Evolutionary conservation across 2,888 invertebrate species (phyloP), one percentile per base, ranked within the genome.

Genomic region (Platerodrilus igneus): DNA sequence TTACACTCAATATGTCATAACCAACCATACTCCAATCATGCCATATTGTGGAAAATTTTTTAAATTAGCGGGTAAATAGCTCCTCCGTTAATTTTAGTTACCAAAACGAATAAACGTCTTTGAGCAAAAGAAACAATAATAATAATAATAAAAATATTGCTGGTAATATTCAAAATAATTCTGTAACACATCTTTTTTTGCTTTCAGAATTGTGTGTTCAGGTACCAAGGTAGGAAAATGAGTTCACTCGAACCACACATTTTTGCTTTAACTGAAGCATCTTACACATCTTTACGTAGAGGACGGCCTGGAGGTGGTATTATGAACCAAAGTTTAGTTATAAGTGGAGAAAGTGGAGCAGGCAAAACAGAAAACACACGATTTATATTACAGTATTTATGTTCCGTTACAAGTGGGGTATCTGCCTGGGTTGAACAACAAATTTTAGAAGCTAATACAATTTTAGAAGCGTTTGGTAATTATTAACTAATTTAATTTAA

Each of bases 391-490:
- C 91, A 92, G 68, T 93, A 92, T 69, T 72, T 93, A 34, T 93
- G 92, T 68, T 86, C 90, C 8, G 89, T 92, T 4, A 76, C 75
- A 36, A 82, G 81, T 53, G 82, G 84, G 56, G 83, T 83, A 19
- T 83, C 83, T 43, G 86, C 91, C 1, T 93, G 92, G 92, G 88
- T 92, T n/a, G 91, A 93, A 62, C 91, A 93, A 64, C 92, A 93
- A 72, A 93, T 93, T 55, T 75, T 93, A 14, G 93, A 93, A 67
- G 92, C 92, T 4, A 92, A 93, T 64, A 92, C 91, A 8, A 90
- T 93, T 50, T 72, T 93, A 28, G 92, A 93, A 71, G 90, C 92
- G 20, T 93, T 93, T 63, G 92, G 92, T 88, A 72, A 74, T n/a
- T n/a, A n/a, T n/a, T n/a, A n/a, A n/a, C n/a, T n/a, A n/a, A 73